Percentiles rank a stretch among this genome's conserved stretches.
Conservation (phyloP, 2,113 vertebrate species). For the Garra rufa region DNA sequence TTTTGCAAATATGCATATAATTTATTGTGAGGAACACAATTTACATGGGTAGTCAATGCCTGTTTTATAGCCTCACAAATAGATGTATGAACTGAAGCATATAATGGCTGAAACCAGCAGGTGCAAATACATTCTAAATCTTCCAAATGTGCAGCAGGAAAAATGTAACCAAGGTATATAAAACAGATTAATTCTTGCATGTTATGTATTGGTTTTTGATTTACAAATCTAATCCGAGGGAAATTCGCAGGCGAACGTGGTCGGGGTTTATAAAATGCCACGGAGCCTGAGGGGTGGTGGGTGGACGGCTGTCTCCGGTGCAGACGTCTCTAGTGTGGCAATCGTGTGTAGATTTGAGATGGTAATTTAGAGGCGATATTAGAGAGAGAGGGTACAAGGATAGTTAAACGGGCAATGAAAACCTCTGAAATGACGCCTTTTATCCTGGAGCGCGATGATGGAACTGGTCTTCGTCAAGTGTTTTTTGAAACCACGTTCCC, state of each 20-base stretch:
- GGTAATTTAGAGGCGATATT: conserved; percentile 64
- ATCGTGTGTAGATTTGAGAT: conserved; percentile 57
- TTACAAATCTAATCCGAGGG: conserved; percentile 94
- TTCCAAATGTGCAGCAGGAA: conserved; percentile 93
- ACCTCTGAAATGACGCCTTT: conserved; percentile 61
- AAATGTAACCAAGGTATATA: conserved; percentile 99
- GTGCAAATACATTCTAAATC: conserved; percentile 99
- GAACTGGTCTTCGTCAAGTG: conserved; percentile 53
- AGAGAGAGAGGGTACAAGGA: conserved; percentile 58
- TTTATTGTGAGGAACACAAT: conserved; percentile 99
- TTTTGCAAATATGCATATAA: conserved; percentile 99
- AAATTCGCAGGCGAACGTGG: conserved; percentile 80
- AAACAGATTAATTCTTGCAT: conserved; percentile 97
- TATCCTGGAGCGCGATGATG: conserved; percentile 65
- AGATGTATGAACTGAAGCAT: conserved; percentile 99
- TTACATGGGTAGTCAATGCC: conserved; percentile 99
- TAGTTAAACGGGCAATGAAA: conserved; percentile 65
- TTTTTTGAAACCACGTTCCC: conserved; percentile 60
- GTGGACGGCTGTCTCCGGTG: conserved; percentile 10
- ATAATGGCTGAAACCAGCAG: conserved; percentile 97
- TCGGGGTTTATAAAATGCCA: conserved; percentile 70
- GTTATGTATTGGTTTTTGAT: conserved; percentile 98
- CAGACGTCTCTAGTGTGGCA: conserved; percentile 28
- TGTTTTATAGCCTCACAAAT: conserved; percentile 99
- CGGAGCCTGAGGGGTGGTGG: conserved; percentile 37